A percentile compares a stretch with the other conserved stretches of the same genome.
Evolutionary conservation across 2,113 vertebrate genomes (phyloP).

Genomic region (Pipra filicauda): DNA sequence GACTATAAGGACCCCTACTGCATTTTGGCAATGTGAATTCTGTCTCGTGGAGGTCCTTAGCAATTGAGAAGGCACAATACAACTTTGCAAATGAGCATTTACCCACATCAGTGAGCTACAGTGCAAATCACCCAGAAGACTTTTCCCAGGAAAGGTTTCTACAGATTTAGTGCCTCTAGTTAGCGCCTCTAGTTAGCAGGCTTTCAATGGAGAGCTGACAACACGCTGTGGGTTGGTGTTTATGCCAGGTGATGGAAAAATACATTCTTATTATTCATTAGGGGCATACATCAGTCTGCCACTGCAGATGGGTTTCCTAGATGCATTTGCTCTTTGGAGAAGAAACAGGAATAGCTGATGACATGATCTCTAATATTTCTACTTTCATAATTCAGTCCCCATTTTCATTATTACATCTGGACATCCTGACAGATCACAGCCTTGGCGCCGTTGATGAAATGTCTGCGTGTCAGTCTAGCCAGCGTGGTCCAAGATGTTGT

Average conservation of each 20-base stretch:
- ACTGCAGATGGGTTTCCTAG: background rate
- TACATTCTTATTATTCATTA: background rate
- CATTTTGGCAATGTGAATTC: background rate
- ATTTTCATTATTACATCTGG: background rate
- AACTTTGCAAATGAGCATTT: background rate
- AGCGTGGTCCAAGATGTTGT: background rate
- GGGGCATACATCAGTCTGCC: background rate
- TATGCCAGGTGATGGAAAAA: background rate
- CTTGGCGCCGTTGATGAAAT: background rate
- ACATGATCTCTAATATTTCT: background rate
- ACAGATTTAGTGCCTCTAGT: background rate
- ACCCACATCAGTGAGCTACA: background rate
- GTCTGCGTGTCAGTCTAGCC: background rate
- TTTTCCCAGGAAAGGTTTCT: background rate
- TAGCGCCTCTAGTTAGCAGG: background rate
- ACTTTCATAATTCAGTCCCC: background rate
- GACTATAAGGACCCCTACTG: background rate
- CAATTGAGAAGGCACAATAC: fast-evolving
- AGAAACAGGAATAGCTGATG: background rate
- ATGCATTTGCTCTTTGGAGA: background rate
- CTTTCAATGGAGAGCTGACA: background rate
- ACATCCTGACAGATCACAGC: background rate
- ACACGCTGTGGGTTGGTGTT: background rate
- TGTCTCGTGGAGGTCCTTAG: background rate
- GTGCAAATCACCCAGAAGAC: background rate